Conservation (phyloP, 2,797 vertebrate genomes). For the Sebastes cheni region DNA sequence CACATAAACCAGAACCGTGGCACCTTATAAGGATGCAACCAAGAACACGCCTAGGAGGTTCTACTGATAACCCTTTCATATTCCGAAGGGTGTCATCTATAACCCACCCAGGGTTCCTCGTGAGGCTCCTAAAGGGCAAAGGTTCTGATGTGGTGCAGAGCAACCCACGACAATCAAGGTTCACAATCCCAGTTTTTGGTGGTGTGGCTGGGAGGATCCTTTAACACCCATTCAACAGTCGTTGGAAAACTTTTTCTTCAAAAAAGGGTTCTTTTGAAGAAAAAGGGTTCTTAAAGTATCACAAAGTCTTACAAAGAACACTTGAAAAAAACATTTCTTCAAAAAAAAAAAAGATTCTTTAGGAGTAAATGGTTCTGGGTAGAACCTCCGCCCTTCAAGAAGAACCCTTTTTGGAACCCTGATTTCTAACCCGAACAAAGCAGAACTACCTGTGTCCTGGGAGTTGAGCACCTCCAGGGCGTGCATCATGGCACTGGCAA, state of each 20-base stretch:
- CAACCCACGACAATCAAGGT: neutral
- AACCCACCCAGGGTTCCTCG: neutral
- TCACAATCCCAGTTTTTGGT: neutral
- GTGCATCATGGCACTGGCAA: slow-evolving; percentile 99
- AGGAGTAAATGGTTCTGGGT: neutral
- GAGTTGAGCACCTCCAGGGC: slow-evolving; percentile 99
- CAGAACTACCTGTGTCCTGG: slow-evolving; percentile 90
- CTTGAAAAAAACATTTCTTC: neutral
- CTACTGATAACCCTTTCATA: neutral
- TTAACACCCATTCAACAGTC: neutral
- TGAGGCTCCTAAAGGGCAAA: neutral
- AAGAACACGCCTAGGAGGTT: neutral
- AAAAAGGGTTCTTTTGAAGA: neutral
- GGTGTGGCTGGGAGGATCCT: neutral
- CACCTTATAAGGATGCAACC: neutral
- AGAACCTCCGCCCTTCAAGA: neutral
- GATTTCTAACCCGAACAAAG: neutral
- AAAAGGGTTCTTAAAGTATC: neutral
- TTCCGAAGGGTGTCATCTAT: neutral
- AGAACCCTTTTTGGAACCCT: neutral
- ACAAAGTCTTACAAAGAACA: neutral
- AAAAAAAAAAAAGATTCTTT: neutral
- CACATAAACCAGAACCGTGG: neutral
- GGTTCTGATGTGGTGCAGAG: neutral
- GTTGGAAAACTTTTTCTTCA: neutral